Conservation (phyloP, 2,888 invertebrate genomes). For the Eupsilia transversa region DNA sequence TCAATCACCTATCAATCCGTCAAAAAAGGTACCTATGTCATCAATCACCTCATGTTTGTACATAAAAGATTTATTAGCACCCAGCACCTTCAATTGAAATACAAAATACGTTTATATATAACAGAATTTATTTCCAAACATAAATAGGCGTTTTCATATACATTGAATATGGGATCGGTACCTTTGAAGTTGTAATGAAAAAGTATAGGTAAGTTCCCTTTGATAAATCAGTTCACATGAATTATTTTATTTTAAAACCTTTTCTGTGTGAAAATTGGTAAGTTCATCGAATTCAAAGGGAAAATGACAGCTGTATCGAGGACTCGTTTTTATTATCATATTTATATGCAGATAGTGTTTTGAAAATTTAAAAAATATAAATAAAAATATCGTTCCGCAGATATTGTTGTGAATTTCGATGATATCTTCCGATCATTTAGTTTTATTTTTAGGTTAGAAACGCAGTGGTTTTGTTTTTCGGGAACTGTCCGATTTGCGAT, state of each 20-base stretch:
- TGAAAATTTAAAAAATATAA: conserved; percentile 27
- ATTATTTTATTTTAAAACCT: conserved; percentile 47
- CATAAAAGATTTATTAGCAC: conserved; percentile 50
- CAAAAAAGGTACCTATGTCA: conserved; percentile 26
- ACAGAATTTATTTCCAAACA: conserved; percentile 35
- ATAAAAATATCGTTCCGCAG: conserved; percentile 26
- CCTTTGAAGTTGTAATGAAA: conserved; percentile 51
- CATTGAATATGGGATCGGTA: conserved; percentile 25
- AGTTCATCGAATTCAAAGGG: conserved; percentile 17
- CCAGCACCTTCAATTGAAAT: conserved; percentile 48
- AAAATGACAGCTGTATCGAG: conserved; percentile 45
- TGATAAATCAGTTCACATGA: conserved; percentile 40
- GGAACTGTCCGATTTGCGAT: conserved; percentile 18
- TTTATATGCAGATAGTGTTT: conserved; percentile 44
- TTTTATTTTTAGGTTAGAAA: conserved; percentile 24
- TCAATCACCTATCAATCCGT: conserved; percentile 21
- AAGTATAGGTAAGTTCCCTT: conserved; percentile 27
- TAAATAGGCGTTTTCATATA: conserved; percentile 33
- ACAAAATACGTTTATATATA: conserved; percentile 42
- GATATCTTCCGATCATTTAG: conserved; percentile 24
- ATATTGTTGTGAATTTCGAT: conserved; percentile 25
- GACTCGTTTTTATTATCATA: conserved; percentile 31
- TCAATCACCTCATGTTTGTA: conserved; percentile 54
- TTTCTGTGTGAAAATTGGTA: conserved; percentile 33
- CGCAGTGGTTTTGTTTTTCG: background rate